These are phyloP conservation scores for human (Homo sapiens) DNA, from an alignment of 2,113 vertebrate species.

Conservation along the genomic window GRCh38 chr11:109788501-109789000, in stretches of 20 bases:
- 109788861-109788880: background rate
- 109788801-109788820: background rate
- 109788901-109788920: background rate
- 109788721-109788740: background rate
- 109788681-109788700: background rate
- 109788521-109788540: background rate
- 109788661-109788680: background rate
- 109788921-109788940: background rate
- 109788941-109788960: background rate
- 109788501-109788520: background rate
- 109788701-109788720: background rate
- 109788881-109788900: background rate
- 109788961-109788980: background rate
- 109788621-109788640: background rate
- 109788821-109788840: slow-evolving; percentile 1
- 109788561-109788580: background rate
- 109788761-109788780: slow-evolving; percentile 18
- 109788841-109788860: background rate
- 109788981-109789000: background rate
- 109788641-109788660: background rate
- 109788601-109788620: background rate
- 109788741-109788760: background rate
- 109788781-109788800: background rate
- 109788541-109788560: background rate
- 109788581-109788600: background rate